phyloP scores from a whole-genome alignment of 2,797 vertebrate species.

The Sciaenops ocellatus region DNA sequence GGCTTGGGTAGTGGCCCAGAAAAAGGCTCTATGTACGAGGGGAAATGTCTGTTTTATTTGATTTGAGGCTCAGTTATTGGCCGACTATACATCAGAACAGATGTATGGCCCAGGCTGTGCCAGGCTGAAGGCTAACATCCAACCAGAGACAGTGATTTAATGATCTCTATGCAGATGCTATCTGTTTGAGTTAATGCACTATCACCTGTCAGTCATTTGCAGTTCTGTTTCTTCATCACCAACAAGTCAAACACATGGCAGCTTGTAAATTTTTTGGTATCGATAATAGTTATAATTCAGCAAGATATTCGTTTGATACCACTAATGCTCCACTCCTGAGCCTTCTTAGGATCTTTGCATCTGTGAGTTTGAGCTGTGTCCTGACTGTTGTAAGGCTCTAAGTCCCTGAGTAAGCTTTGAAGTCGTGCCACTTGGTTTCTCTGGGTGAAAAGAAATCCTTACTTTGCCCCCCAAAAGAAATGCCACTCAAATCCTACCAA shows the following conservation, averaged over 20 bases:
- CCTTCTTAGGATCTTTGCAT: constrained; percentile 48
- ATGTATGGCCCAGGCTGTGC: constrained; percentile 53
- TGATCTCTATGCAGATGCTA: constrained; percentile 27
- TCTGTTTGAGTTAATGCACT: constrained; percentile 25
- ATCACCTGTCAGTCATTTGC: constrained; percentile 23
- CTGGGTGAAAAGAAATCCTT: constrained; percentile 78
- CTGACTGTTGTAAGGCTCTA: constrained; percentile 65
- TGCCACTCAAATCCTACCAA: constrained; percentile 73
- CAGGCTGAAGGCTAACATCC: constrained; percentile 31
- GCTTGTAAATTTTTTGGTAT: constrained; percentile 5
- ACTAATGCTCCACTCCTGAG: constrained; percentile 51
- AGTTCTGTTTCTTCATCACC: not conserved
- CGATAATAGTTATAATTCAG: constrained; percentile 20
- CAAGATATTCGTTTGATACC: constrained; percentile 33
- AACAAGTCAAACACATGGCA: not conserved
- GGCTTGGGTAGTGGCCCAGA: constrained; percentile 50
- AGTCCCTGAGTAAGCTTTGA: constrained; percentile 80
- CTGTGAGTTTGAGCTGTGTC: constrained; percentile 57
- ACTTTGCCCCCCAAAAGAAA: constrained; percentile 75
- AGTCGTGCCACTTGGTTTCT: constrained; percentile 83
- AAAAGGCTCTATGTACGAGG: constrained; percentile 33
- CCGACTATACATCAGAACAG: constrained; percentile 55
- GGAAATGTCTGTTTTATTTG: constrained; percentile 65
- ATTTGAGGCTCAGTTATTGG: constrained; percentile 61
- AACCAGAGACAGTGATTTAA: constrained; percentile 40